A percentile compares a stretch with the other conserved stretches of the same genome.
Conservation (phyloP, 2,113 vertebrate species). For the Atlantisia rogersi region DNA sequence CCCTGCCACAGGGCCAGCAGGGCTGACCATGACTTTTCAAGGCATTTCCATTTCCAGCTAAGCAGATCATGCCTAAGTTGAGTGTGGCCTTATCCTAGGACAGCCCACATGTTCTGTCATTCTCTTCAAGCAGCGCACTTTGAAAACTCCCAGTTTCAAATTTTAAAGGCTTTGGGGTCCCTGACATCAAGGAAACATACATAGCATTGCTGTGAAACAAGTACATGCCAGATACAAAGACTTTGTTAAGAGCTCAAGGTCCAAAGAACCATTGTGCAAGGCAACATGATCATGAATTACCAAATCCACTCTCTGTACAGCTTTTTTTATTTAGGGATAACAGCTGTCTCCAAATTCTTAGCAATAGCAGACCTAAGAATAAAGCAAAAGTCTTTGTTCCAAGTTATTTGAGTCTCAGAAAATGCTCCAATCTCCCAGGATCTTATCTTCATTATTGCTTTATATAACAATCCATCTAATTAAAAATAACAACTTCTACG, state of each 20-base stretch:
- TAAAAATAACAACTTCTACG: background rate
- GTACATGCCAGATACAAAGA: background rate
- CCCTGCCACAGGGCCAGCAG: background rate
- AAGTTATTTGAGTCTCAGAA: background rate
- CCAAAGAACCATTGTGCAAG: background rate
- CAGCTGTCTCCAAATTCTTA: background rate
- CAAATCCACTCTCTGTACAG: background rate
- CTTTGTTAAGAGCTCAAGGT: background rate
- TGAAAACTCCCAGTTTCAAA: background rate
- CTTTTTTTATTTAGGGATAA: background rate
- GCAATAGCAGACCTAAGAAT: background rate
- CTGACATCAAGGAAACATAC: background rate
- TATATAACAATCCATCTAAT: background rate
- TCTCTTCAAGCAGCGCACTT: background rate
- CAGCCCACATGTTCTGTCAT: background rate
- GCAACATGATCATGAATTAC: background rate
- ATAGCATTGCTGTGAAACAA: background rate
- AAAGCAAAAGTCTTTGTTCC: background rate
- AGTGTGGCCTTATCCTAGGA: background rate
- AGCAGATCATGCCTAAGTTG: accelerated
- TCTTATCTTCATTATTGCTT: background rate
- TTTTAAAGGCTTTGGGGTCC: background rate
- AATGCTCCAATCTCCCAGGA: background rate
- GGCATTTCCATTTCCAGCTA: background rate
- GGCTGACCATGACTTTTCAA: background rate